These are phyloP conservation scores for Prunella strophiata DNA, from an alignment of 2,797 vertebrate genomes.

Conservation along the genomic window DNA sequence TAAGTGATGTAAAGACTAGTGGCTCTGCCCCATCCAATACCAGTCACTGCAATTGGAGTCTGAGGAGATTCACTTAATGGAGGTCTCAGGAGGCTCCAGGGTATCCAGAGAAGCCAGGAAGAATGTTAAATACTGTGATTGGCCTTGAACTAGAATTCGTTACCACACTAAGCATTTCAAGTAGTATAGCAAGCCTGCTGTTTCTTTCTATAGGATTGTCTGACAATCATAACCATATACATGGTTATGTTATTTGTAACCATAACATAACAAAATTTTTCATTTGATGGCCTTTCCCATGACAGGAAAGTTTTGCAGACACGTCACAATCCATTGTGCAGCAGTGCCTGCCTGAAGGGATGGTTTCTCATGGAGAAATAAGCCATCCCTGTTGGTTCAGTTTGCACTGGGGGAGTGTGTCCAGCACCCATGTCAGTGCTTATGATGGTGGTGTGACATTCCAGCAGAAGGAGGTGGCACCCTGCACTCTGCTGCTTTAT, in stretches of 20 bases:
- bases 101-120: not conserved
- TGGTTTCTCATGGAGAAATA: not conserved
- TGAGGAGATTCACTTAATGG: constrained; percentile 22
- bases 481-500: not conserved
- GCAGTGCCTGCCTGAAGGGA: not conserved
- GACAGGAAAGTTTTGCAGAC: not conserved
- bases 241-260: not conserved
- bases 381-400: not conserved
- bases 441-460: not conserved
- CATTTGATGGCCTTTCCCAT: not conserved
- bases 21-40: constrained; percentile 13
- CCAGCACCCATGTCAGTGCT: not conserved
- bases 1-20: constrained; percentile 22
- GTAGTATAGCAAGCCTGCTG: rapidly evolving
- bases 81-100: not conserved
- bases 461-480: not conserved
- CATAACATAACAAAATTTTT: not conserved
- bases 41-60: not conserved
- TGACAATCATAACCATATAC: not conserved
- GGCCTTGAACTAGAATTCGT: not conserved
- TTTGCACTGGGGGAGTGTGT: not conserved
- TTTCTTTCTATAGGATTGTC: not conserved
- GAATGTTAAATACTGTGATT: not conserved
- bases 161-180: not conserved
- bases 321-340: not conserved